Evolutionary conservation across 2,888 invertebrate genomes (phyloP).

Genomic region (Drosophila picticornis): DNA sequence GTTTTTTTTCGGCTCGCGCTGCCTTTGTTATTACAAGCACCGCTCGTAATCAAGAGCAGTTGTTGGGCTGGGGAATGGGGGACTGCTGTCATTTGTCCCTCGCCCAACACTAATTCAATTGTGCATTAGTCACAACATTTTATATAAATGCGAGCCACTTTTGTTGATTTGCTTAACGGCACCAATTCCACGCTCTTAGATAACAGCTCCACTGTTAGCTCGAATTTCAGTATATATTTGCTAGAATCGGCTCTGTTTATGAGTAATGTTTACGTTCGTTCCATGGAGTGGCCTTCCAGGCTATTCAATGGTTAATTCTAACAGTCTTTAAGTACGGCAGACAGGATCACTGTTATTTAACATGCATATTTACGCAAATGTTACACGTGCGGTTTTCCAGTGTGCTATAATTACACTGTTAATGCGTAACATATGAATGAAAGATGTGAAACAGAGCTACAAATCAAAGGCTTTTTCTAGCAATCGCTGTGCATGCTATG

Average conservation of each 20-base stretch:
- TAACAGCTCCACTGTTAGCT: conserved; percentile 46
- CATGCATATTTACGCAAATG: conserved; percentile 5
- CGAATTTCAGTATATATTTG: not conserved
- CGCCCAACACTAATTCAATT: conserved; percentile 49
- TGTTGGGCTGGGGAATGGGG: not conserved
- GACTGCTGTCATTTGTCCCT: conserved; percentile 2
- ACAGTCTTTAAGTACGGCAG: not conserved
- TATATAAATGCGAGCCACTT: conserved; percentile 38
- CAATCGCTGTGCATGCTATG: conserved; percentile 4
- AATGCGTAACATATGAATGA: conserved; percentile 10
- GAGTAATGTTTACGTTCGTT: conserved; percentile 4
- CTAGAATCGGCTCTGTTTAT: not conserved
- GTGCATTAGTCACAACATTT: conserved; percentile 62
- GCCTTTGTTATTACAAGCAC: conserved; percentile 19
- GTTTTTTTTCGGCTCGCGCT: conserved; percentile 27
- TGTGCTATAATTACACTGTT: conserved; percentile 24
- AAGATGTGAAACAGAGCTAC: not conserved
- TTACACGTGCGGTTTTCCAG: conserved; percentile 11
- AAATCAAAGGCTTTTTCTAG: not conserved
- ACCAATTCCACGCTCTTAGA: conserved; percentile 45
- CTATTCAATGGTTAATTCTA: not conserved
- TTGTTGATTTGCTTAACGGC: conserved; percentile 47
- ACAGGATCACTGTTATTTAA: conserved; percentile 23
- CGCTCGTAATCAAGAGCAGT: conserved; percentile 34
- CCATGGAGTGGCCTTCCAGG: not conserved